Percentiles rank a stretch among this genome's conserved stretches.
Conservation (phyloP, 2,797 vertebrate genomes). For the Hydrophis major region DNA sequence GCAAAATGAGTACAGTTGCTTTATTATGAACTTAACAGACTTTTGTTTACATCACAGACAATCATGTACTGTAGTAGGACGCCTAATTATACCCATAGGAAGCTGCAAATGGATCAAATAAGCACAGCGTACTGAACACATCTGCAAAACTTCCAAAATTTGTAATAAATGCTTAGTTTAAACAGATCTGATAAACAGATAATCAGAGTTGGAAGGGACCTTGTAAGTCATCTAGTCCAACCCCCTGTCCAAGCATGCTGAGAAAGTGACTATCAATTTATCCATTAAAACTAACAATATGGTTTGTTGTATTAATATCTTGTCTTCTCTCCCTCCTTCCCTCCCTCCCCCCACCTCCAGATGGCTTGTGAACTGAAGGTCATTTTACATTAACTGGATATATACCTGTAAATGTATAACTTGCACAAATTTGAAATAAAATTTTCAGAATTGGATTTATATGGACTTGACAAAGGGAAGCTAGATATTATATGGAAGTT, state of each 20-base stretch:
- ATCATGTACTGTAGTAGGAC: background rate
- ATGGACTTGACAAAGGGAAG: background rate
- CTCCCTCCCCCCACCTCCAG: background rate
- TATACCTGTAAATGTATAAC: background rate
- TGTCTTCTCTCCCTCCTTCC: background rate
- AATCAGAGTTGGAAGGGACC: too few species aligned
- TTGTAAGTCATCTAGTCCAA: too few species aligned
- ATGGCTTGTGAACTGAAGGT: background rate
- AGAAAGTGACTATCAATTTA: background rate
- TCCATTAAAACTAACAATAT: background rate
- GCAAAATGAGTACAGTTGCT: constrained; percentile 27
- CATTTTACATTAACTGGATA: background rate
- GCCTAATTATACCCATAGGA: constrained; percentile 28
- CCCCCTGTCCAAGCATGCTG: too few species aligned
- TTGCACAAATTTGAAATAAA: background rate
- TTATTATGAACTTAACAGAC: constrained; percentile 7
- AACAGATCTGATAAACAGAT: background rate
- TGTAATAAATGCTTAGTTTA: background rate
- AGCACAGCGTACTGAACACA: background rate
- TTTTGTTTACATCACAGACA: constrained; percentile 30
- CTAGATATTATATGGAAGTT: background rate
- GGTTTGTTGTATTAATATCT: background rate
- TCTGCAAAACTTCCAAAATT: background rate
- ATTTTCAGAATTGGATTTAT: background rate
- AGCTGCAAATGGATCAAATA: constrained; percentile 23